phyloP scores from a whole-genome alignment of 2,113 vertebrate genomes.

The Ameiurus melas region DNA sequence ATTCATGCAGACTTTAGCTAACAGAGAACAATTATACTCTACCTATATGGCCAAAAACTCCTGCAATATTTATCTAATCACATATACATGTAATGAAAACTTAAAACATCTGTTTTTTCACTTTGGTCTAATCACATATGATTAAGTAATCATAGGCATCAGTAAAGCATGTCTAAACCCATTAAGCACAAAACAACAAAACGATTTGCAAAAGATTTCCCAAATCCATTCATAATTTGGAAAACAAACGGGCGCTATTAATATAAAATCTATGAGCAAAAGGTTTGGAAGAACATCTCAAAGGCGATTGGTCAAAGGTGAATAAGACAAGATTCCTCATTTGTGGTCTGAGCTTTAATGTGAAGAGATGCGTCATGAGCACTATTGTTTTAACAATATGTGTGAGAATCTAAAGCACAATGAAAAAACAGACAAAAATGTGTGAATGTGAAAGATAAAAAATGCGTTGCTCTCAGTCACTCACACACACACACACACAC shows the following conservation, averaged over 20 bases:
- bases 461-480: not conserved
- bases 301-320: not conserved
- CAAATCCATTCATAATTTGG: constrained; percentile 2
- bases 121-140: not conserved
- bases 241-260: not conserved
- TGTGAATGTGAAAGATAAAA: not conserved
- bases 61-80: not conserved
- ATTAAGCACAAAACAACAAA: constrained; percentile 9
- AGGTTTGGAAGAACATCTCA: not conserved
- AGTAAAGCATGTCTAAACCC: constrained; percentile 6
- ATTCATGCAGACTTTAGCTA: not conserved
- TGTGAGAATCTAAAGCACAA: not conserved
- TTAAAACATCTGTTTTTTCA: not conserved
- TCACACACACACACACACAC: not conserved
- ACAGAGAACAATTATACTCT: not conserved
- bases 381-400: not conserved
- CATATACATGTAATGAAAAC: not conserved
- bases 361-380: not conserved
- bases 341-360: not conserved
- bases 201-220: constrained; percentile 6
- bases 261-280: not conserved
- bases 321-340: not conserved
- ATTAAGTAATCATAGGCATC: not conserved
- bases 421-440: not conserved
- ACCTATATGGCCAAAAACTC: not conserved